Percentiles rank a stretch among this genome's conserved stretches.
These are phyloP conservation scores for Tupaia chinensis DNA, from an alignment of 2,113 vertebrate genomes.

Conservation along the genomic window DNA sequence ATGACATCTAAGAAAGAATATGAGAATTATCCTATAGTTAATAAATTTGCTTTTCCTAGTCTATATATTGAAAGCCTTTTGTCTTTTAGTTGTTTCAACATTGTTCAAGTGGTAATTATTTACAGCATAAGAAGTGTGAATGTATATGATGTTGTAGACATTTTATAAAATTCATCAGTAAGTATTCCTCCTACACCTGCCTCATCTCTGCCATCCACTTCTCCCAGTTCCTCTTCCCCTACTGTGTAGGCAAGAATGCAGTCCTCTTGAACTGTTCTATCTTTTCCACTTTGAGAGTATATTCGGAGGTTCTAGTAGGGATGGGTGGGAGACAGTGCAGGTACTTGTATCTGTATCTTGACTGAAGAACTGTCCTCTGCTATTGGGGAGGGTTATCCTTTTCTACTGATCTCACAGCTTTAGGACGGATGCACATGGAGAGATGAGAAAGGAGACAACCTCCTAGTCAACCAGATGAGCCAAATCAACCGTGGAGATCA, in stretches of 20 bases:
- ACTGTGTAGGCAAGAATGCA: background rate
- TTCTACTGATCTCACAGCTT: too few species aligned
- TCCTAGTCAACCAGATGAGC: too few species aligned
- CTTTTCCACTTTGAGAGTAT: background rate
- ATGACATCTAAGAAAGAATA: background rate
- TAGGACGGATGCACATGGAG: too few species aligned
- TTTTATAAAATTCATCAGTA: constrained; percentile 15
- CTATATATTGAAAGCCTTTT: constrained; percentile 36
- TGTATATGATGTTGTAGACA: constrained; percentile 1
- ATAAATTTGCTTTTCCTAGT: constrained; percentile 5
- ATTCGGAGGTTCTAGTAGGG: too few species aligned
- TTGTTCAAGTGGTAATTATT: constrained; percentile 48
- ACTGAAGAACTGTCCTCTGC: too few species aligned
- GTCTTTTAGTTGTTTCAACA: background rate
- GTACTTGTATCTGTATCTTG: too few species aligned
- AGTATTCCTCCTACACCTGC: background rate
- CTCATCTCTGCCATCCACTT: background rate
- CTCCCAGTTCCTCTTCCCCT: background rate
- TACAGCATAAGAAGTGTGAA: constrained; percentile 12
- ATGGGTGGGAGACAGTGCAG: too few species aligned
- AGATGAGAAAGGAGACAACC: too few species aligned
- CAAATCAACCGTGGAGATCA: too few species aligned
- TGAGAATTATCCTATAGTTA: constrained; percentile 8
- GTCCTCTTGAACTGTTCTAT: background rate
- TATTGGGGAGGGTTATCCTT: too few species aligned